Percentiles rank a stretch among this genome's conserved stretches.
Evolutionary conservation across 2,888 invertebrate genomes (phyloP).

Genomic region (Calephelis perditalis): DNA sequence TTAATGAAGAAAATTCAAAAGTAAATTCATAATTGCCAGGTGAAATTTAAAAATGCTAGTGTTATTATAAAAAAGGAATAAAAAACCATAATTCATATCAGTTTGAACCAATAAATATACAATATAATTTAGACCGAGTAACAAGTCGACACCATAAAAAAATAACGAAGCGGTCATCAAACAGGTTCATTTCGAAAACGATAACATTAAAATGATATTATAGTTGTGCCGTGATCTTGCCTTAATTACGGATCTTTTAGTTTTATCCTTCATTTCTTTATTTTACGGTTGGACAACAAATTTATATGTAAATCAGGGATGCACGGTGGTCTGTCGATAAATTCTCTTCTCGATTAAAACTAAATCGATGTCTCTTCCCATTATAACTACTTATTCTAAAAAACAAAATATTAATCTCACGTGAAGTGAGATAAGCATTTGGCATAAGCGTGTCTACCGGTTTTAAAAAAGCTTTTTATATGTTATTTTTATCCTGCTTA

Average conservation of each 20-base stretch:
- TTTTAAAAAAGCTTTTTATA: too few relatives aligned
- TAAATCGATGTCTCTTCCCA: conserved; percentile 29
- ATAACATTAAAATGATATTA: conserved; percentile 64
- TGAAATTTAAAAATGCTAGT: too few relatives aligned
- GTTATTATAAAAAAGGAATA: too few relatives aligned
- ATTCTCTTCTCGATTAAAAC: conserved; percentile 38
- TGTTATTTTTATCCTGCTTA: too few relatives aligned
- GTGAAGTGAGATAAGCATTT: too few relatives aligned
- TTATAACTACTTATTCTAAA: conserved; percentile 12
- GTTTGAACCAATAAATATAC: conserved; percentile 8
- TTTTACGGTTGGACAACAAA: conserved; percentile 71
- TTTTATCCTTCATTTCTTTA: conserved; percentile 67
- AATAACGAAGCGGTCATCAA: conserved; percentile 47
- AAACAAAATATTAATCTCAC: too few relatives aligned
- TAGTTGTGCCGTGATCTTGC: conserved; percentile 52
- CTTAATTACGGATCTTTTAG: conserved; percentile 63
- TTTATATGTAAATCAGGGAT: conserved; percentile 71
- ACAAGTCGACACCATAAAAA: conserved; percentile 18
- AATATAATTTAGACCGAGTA: conserved; percentile 3
- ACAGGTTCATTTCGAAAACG: conserved; percentile 40
- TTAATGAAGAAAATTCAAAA: too few relatives aligned
- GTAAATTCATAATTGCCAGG: too few relatives aligned
- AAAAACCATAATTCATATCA: not conserved
- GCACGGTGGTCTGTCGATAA: conserved; percentile 60
- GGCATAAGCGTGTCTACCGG: too few relatives aligned